Evolutionary conservation across 2,888 invertebrate species (phyloP).

Genomic region (Drosophila monieri): DNA sequence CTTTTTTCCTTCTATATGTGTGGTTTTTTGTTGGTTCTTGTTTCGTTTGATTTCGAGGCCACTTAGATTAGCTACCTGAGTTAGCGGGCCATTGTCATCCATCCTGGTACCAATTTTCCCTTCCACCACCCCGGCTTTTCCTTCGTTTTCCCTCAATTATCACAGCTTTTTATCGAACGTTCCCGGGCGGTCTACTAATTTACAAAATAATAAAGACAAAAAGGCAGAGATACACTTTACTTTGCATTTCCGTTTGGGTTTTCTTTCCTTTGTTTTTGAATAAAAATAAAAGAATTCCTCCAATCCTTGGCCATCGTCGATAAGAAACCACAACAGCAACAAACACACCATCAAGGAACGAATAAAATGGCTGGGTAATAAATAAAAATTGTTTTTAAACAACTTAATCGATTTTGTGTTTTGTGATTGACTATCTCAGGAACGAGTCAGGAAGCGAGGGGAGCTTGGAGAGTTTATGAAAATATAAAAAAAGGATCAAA

Average conservation of each 20-base stretch:
- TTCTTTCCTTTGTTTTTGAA: not conserved
- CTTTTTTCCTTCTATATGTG: not conserved
- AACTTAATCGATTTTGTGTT: slow-evolving; percentile 78
- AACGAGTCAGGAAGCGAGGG: slow-evolving; percentile 16
- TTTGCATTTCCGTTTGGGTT: slow-evolving; percentile 22
- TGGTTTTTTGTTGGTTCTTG: not conserved
- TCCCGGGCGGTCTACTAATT: slow-evolving; percentile 58
- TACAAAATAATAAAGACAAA: slow-evolving; percentile 40
- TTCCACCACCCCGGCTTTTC: slow-evolving; percentile 24
- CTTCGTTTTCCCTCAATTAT: slow-evolving; percentile 62
- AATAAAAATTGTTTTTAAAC: slow-evolving; percentile 77
- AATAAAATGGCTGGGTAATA: slow-evolving; percentile 65
- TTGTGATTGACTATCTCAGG: slow-evolving; percentile 64
- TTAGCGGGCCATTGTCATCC: slow-evolving; percentile 43
- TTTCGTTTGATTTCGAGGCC: not conserved
- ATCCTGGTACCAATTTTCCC: slow-evolving; percentile 13
- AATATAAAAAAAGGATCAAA: too few relatives aligned
- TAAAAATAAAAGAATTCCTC: too few relatives aligned
- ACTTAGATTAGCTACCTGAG: slow-evolving; percentile 59
- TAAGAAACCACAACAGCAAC: slow-evolving; percentile 51
- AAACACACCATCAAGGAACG: slow-evolving; percentile 42
- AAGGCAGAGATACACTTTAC: slow-evolving; percentile 9
- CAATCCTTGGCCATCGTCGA: not conserved
- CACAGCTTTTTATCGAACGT: slow-evolving; percentile 71
- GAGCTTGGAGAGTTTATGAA: not conserved